These are phyloP conservation scores for Pseudorasbora parva DNA, from an alignment of 2,113 vertebrate genomes.

Conservation along the genomic window DNA sequence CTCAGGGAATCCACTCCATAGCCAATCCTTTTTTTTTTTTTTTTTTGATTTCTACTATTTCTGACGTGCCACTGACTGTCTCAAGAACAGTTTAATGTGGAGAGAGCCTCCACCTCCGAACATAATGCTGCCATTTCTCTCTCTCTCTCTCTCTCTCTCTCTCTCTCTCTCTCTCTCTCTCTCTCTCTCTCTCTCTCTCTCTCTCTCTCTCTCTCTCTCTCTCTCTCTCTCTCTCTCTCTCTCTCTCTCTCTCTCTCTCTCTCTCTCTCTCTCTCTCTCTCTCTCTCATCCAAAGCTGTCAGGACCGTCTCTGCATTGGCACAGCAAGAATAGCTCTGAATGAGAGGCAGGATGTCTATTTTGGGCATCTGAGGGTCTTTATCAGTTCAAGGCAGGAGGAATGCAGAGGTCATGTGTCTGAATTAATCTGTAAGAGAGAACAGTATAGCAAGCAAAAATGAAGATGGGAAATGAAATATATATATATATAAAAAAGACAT, in stretches of 20 bases:
- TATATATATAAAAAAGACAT: constrained; percentile 10
- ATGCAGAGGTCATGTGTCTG: constrained; percentile 20
- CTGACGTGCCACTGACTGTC: not conserved
- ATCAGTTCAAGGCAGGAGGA: not conserved
- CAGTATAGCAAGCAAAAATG: not conserved
- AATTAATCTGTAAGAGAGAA: not conserved
- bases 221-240: not conserved
- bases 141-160: no score
- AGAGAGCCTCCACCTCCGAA: constrained; percentile 16
- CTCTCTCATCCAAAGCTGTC: constrained; percentile 9
- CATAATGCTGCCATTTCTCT: not conserved
- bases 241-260: constrained; percentile 2
- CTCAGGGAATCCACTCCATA: constrained; percentile 1
- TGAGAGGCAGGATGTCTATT: constrained; percentile 18
- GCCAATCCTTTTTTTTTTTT: not conserved
- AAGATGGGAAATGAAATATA: not conserved
- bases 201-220: constrained; percentile 2
- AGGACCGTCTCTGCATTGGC: not conserved
- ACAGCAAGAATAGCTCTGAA: constrained; percentile 21
- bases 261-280: not conserved
- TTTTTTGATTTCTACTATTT: constrained; percentile 12
- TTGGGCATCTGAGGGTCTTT: not conserved
- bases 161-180: not conserved
- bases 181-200: not conserved
- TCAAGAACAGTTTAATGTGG: constrained; percentile 13